Evolutionary conservation across 1,140 invertebrate species (phyloP).

Genomic region (Ceratoteleas bidentatus): DNA sequence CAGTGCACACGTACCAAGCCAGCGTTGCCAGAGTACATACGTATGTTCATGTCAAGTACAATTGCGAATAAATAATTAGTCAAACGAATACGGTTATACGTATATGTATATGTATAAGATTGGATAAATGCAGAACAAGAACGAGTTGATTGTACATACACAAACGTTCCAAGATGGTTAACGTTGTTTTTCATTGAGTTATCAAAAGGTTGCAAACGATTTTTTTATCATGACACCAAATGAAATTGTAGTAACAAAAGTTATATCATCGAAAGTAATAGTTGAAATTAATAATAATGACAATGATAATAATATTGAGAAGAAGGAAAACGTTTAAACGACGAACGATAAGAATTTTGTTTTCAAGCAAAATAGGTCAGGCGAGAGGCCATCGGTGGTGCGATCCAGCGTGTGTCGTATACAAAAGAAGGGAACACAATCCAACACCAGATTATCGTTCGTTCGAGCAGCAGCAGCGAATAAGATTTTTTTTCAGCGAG

Average conservation of each 20-base stretch:
- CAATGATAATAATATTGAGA: slow-evolving; percentile 16
- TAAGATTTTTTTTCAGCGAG: slow-evolving; percentile 57
- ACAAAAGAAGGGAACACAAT: slow-evolving; percentile 53
- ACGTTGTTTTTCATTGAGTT: slow-evolving; percentile 39
- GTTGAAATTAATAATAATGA: slow-evolving; percentile 4
- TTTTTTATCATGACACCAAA: slow-evolving; percentile 23
- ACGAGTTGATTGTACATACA: slow-evolving; percentile 52
- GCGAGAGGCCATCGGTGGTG: slow-evolving; percentile 62
- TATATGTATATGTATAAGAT: slow-evolving; percentile 63
- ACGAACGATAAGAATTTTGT: slow-evolving; percentile 60
- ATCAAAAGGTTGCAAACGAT: slow-evolving; percentile 14
- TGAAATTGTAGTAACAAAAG: slow-evolving; percentile 17
- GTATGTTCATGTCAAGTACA: slow-evolving; percentile 24
- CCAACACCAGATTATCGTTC: slow-evolving; percentile 72
- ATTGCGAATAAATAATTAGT: slow-evolving; percentile 27
- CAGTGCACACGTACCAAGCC: slow-evolving; percentile 76
- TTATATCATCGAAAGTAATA: not conserved
- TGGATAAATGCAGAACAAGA: slow-evolving; percentile 54
- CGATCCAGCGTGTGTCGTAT: slow-evolving; percentile 65
- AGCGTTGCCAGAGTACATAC: slow-evolving; percentile 68
- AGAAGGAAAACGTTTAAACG: slow-evolving; percentile 51
- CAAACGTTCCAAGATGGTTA: slow-evolving; percentile 49
- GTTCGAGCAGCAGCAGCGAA: slow-evolving; percentile 57
- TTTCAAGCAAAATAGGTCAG: slow-evolving; percentile 62
- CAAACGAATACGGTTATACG: slow-evolving; percentile 50